Evolutionary conservation across 1,140 invertebrate genomes (phyloP).

Genomic region (Arctopsyche grandis): DNA sequence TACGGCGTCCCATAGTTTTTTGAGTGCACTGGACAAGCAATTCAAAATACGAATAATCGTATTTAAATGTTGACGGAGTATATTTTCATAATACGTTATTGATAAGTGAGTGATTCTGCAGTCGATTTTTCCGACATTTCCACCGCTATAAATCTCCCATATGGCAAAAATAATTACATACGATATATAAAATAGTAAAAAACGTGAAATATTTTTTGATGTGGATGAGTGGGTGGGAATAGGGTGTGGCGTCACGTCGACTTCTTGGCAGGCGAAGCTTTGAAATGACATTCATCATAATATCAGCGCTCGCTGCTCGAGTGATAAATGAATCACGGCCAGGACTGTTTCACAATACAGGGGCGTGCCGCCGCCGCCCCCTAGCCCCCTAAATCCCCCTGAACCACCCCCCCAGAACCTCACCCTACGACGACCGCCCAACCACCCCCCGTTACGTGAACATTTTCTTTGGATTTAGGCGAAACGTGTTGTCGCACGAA

Average conservation of each 20-base stretch:
- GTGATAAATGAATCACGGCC: slow-evolving; percentile 50
- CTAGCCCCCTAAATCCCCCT: not conserved
- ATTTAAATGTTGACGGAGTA: too few relatives aligned
- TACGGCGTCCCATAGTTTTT: too few relatives aligned
- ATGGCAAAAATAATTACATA: too few relatives aligned
- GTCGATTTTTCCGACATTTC: too few relatives aligned
- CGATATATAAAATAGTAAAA: too few relatives aligned
- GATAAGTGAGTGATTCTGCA: too few relatives aligned
- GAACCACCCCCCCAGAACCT: not conserved
- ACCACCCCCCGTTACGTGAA: slow-evolving; percentile 19
- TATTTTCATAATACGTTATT: too few relatives aligned
- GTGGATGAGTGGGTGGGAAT: not conserved
- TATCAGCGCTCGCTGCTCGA: slow-evolving; percentile 48
- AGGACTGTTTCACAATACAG: slow-evolving; percentile 48
- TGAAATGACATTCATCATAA: slow-evolving; percentile 52
- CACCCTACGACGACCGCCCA: not conserved
- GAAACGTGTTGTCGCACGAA: slow-evolving; percentile 27
- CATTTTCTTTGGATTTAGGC: slow-evolving; percentile 34
- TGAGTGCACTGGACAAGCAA: too few relatives aligned
- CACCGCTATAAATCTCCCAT: too few relatives aligned
- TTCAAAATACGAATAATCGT: too few relatives aligned
- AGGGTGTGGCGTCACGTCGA: slow-evolving; percentile 20
- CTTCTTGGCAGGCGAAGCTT: slow-evolving; percentile 43
- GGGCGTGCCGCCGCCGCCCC: slow-evolving; percentile 13
- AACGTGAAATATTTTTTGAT: too few relatives aligned